A percentile compares a stretch with the other conserved stretches of the same genome.
Evolutionary conservation across 1,140 invertebrate genomes (phyloP).

Genomic region (Neotoxoptera formosana): DNA sequence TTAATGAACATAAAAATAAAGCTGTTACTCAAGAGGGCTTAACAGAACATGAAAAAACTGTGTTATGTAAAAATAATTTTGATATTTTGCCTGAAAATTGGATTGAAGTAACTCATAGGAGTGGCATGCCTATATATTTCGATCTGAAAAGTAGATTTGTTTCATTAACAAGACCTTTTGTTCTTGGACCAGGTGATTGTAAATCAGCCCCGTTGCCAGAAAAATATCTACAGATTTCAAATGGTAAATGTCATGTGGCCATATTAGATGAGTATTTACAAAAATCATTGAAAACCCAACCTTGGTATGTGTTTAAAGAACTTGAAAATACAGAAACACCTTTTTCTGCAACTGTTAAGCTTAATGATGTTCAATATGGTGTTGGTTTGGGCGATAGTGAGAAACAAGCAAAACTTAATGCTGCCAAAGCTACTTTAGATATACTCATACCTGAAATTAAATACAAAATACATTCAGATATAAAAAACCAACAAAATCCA

Average conservation of each 20-base stretch:
- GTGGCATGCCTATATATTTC: conserved; percentile 93
- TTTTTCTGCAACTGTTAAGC: conserved; percentile 80
- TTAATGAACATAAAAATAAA: conserved; percentile 12
- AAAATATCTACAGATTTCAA: conserved; percentile 92
- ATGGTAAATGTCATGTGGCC: conserved; percentile 91
- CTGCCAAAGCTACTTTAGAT: conserved; percentile 86
- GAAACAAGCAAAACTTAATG: conserved; percentile 92
- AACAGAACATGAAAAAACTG: conserved; percentile 63
- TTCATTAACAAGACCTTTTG: conserved; percentile 91
- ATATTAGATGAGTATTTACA: conserved; percentile 97
- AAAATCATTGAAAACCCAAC: conserved; percentile 90
- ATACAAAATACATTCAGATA: conserved; percentile 64
- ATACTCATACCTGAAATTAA: conserved; percentile 94
- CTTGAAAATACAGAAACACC: conserved; percentile 68
- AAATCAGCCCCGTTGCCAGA: conserved; percentile 90
- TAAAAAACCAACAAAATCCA: conserved; percentile 8
- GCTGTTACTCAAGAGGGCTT: conserved; percentile 52
- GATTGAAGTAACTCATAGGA: conserved; percentile 94
- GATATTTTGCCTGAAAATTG: conserved; percentile 97
- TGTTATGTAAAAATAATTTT: conserved; percentile 74
- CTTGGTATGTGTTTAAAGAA: conserved; percentile 91
- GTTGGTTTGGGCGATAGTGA: conserved; percentile 92
- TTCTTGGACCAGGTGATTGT: conserved; percentile 90
- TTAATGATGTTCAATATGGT: conserved; percentile 92
- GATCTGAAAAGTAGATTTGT: conserved; percentile 85